Base-by-base conservation (phyloP, 2,113 vertebrate genomes). In the Cavia aperea region DNA sequence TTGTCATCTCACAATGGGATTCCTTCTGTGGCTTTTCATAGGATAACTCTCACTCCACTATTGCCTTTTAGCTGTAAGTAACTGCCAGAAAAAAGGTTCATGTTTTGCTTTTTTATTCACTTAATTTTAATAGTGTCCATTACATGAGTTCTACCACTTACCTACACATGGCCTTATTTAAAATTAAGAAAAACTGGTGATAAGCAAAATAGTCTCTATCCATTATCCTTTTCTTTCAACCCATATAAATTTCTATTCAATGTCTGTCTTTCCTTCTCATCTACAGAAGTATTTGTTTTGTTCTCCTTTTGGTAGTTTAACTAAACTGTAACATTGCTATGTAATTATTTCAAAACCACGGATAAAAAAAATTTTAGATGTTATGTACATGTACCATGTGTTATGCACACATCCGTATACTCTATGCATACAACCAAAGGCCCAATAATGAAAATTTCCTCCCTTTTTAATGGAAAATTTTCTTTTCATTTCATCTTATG, bases 1-100 rank as follows among this genome's bases (percentile, higher is more conserved):
- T 77, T 65, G n/a, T 66, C 4, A 60, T 39, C 10, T 85, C 33
- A 39, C 16, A 94, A 29, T 5, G 46, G 8, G 2, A 54, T 63
- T 85, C 10, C 21, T 70, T 89, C 36, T 62, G n/a, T 79, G 65
- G 24, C 23, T 88, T 94, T 33, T 90, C 19, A 77, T 9, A 46
- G 39, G 4, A 33, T 62, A 4, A 68, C 5, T 70, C 6, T 92
- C 33, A 83, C 23, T 68, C 6, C 7, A 58, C 60, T 73, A 14
- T 62, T 60, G 7, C 26, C 2, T 81, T 23, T 7, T 58, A 5
- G 49, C 15, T 92, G 81, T 13, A 89, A 63, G 87, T 5, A 7
- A 43, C 5, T 92, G 51, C 68, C 14, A 56, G 51, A 39, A 77
- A 89, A 87, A 26, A 26, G 5, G 26, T 66, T 79, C 83, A 43